These are phyloP conservation scores for Myotis lucifugus DNA, from an alignment of 2,113 vertebrate genomes.

Conservation along the genomic window DNA sequence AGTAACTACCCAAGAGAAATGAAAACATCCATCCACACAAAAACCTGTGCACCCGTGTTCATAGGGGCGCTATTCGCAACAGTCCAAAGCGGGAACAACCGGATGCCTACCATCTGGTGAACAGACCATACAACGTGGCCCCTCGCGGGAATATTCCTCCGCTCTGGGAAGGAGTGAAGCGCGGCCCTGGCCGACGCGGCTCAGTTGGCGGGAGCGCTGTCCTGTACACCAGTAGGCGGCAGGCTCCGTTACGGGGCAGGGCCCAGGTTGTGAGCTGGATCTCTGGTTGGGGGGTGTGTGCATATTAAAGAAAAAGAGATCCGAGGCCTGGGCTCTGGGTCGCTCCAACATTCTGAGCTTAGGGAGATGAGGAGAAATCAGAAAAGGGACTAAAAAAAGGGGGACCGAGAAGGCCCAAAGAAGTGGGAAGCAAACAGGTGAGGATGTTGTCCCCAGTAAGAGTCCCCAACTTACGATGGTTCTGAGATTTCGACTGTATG, in stretches of 20 bases:
- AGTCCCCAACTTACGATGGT: neutral
- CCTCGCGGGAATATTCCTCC: fast-evolving
- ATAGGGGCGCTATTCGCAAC: neutral
- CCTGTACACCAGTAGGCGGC: too few relatives aligned
- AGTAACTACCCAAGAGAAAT: too few relatives aligned
- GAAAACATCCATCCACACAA: neutral
- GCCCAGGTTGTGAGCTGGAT: too few relatives aligned
- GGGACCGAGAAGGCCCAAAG: neutral
- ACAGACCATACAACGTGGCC: neutral
- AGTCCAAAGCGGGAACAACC: too few relatives aligned
- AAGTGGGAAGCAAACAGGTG: neutral
- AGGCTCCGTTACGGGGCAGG: too few relatives aligned
- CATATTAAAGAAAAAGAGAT: neutral
- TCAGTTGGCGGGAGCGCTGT: too few relatives aligned
- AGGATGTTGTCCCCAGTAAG: neutral
- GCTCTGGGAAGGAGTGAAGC: neutral
- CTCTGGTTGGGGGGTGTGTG: too few relatives aligned
- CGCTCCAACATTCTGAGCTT: neutral
- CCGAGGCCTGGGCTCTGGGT: neutral
- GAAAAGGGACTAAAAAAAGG: neutral
- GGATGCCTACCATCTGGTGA: fast-evolving
- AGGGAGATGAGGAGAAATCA: neutral
- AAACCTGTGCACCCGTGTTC: neutral
- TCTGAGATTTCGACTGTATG: neutral
- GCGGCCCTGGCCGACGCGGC: too few relatives aligned